A percentile compares a stretch with the other conserved stretches of the same genome.
phyloP scores from a whole-genome alignment of 2,888 invertebrate species.

The Tenthredo notha region DNA sequence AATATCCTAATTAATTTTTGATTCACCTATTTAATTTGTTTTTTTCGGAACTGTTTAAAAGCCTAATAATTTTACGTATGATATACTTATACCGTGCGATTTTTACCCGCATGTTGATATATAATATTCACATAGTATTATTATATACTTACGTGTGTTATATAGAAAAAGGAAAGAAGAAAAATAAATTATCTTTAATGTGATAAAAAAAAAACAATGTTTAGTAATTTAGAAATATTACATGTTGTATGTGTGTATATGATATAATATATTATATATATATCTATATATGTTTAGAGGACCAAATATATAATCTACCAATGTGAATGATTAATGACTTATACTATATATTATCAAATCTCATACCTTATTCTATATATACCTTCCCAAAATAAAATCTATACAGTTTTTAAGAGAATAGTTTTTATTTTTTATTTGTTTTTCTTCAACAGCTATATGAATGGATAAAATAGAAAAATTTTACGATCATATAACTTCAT shows the following conservation, averaged over 20 bases:
- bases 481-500: background rate
- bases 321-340: background rate
- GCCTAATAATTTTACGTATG: background rate
- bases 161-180: background rate
- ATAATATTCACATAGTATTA: background rate
- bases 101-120: background rate
- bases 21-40: background rate
- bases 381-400: background rate
- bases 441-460: too few species aligned
- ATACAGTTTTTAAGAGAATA: too few species aligned
- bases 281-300: constrained; percentile 74
- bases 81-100: background rate
- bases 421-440: too few species aligned
- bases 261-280: constrained; percentile 55
- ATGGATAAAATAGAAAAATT: too few species aligned
- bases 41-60: background rate
- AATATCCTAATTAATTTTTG: background rate
- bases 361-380: background rate
- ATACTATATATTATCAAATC: background rate
- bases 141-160: background rate
- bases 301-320: constrained; percentile 73
- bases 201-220: constrained; percentile 36
- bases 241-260: constrained; percentile 73
- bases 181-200: constrained; percentile 29
- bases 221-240: constrained; percentile 58